These are phyloP conservation scores for Amiota mariae DNA, from an alignment of 2,888 invertebrate genomes.

Conservation along the genomic window DNA sequence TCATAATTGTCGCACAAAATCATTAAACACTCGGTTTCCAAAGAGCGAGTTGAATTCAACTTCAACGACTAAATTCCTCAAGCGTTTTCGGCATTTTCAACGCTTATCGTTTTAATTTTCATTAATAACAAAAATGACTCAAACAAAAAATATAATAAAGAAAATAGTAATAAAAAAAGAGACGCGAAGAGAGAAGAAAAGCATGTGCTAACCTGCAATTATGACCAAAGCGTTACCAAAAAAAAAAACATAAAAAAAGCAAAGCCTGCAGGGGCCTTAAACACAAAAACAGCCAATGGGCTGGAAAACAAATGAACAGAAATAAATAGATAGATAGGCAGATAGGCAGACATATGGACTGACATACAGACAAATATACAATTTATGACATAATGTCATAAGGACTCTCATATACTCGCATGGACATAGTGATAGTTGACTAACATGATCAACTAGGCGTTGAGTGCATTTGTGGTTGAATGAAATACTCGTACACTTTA, in stretches of 20 bases:
- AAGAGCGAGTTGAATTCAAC: too few species aligned
- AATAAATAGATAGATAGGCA: too few species aligned
- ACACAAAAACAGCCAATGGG: slow-evolving; percentile 31
- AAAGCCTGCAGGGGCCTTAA: slow-evolving; percentile 41
- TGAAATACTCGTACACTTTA: too few species aligned
- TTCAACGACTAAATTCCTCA: too few species aligned
- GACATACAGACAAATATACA: too few species aligned
- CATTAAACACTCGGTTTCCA: neutral
- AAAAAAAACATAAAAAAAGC: neutral
- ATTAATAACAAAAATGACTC: neutral
- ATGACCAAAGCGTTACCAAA: slow-evolving; percentile 6
- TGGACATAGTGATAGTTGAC: too few species aligned
- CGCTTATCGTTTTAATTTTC: slow-evolving; percentile 60
- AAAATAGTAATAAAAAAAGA: neutral
- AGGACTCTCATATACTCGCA: too few species aligned
- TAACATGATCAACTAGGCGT: slow-evolving; percentile 37
- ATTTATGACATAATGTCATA: too few species aligned
- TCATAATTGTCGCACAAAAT: slow-evolving; percentile 22
- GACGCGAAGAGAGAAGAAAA: neutral
- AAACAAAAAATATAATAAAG: neutral
- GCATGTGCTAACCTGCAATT: slow-evolving; percentile 33
- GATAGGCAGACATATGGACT: too few species aligned
- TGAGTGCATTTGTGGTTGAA: slow-evolving; percentile 47
- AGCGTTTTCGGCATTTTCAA: slow-evolving; percentile 46
- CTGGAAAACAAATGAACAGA: slow-evolving; percentile 35